phyloP scores from a whole-genome alignment of 2,797 vertebrate genomes.

The Dryobates pubescens region DNA sequence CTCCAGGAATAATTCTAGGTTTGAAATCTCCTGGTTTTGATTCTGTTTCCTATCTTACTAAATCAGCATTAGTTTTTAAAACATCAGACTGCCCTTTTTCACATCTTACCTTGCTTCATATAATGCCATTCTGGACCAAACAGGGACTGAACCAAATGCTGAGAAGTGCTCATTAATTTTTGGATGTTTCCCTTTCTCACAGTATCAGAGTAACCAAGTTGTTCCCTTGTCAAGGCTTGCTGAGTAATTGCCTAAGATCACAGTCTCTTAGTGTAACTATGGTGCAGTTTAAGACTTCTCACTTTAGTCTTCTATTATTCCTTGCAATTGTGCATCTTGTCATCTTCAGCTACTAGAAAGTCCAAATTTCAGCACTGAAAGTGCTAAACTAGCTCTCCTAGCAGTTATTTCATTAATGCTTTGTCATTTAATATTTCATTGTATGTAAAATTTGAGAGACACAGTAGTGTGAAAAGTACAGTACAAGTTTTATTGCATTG shows the following conservation, averaged over 20 bases:
- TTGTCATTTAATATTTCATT: constrained; percentile 26
- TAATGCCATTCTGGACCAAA: neutral
- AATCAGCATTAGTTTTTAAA: neutral
- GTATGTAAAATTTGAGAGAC: neutral
- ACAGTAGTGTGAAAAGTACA: neutral
- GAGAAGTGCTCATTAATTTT: neutral
- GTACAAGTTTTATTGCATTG: neutral
- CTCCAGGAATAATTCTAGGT: neutral
- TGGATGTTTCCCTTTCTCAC: neutral
- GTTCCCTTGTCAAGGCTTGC: neutral
- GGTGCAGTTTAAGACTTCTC: neutral
- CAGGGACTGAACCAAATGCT: neutral
- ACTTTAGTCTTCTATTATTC: neutral
- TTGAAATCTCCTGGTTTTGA: neutral
- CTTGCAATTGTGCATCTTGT: neutral
- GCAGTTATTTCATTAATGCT: neutral
- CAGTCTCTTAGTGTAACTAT: neutral
- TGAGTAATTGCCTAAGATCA: neutral
- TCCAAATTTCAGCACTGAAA: constrained; percentile 28
- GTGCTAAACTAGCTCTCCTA: neutral
- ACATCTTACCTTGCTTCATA: neutral
- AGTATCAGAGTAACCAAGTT: neutral
- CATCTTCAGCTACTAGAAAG: constrained; percentile 19
- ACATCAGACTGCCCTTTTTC: fast-evolving
- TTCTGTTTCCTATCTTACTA: neutral